Evolutionary conservation across 2,888 invertebrate species (phyloP), one percentile per base, ranked within the genome.

Genomic region (Ophion ventricosus): DNA sequence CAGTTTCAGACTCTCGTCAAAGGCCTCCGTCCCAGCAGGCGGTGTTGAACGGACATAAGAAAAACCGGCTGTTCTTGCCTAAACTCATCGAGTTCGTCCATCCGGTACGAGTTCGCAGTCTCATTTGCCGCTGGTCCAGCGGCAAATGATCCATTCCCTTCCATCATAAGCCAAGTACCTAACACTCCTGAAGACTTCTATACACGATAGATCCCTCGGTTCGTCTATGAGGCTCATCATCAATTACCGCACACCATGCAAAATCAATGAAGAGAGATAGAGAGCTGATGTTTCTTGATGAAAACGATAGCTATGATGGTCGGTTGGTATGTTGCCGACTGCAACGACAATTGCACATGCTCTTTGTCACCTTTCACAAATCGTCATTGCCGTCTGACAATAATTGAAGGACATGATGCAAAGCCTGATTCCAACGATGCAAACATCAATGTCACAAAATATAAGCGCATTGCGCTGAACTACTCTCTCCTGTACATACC

Each of bases 201-300:
- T 49, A 59, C 26, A 20, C 59, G 67, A 29, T 73, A 56, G 29
- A 57, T 67, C 40, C 69, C 73, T 26, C 67, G 25, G 25, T 73
- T 54, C 74, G 63, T 80, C 73, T 64, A 70, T 77, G 64, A 57
- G n/a, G 43, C 49, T 67, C 77, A 80, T 59, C 69, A 77, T 81
- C 80, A 70, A 85, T 81, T 86, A 83, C 85, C 85, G 85, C 83
- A 83, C 76, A 85, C 85, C 83, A 82, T 84, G 82, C 77, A 82
- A 77, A 84, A 85, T 85, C 83, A 84, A 86, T 82, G 82, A 64
- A 56, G 69, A 69, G 57, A 78, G 35, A 61, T 66, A 66, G 75
- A 66, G 70, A 77, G 54, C 61, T 56, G 59, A 61, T 74, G 81
- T 69, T 25, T 43, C 29, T 67, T 61, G 49, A 49, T 75, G 20